phyloP scores from a whole-genome alignment of 2,888 invertebrate genomes.

The Tenthredo notha region DNA sequence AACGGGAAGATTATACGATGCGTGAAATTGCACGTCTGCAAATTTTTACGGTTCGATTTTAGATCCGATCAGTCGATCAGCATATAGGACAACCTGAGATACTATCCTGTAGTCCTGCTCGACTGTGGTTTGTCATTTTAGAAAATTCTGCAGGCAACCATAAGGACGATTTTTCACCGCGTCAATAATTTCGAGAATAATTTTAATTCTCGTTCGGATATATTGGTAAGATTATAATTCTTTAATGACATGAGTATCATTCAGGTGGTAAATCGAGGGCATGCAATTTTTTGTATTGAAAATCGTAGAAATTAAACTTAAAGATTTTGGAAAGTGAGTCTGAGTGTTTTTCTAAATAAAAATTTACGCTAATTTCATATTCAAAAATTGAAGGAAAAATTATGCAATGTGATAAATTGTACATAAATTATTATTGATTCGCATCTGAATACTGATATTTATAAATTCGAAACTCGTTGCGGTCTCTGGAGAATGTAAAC shows the following conservation, averaged over 20 bases:
- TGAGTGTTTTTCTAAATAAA: too few species aligned
- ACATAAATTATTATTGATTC: neutral
- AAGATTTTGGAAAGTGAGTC: too few species aligned
- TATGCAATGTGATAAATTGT: too few species aligned
- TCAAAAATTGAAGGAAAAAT: too few species aligned
- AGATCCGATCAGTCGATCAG: neutral
- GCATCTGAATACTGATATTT: neutral
- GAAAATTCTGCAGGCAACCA: neutral
- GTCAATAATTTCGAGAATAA: neutral
- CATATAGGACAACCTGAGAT: neutral
- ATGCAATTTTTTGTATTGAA: too few species aligned
- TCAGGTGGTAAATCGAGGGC: neutral
- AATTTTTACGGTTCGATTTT: constrained; percentile 31
- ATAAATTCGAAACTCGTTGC: neutral
- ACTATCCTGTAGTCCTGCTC: neutral
- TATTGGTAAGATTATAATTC: neutral
- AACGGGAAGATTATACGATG: neutral
- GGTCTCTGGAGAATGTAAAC: neutral
- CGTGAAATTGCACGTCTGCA: constrained; percentile 45
- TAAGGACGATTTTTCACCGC: neutral
- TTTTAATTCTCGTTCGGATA: neutral
- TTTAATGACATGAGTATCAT: neutral
- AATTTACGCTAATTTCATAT: too few species aligned
- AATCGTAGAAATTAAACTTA: too few species aligned
- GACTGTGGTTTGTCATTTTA: neutral